These are phyloP conservation scores for Amblyornis subalaris DNA, from an alignment of 2,113 vertebrate genomes.

Conservation along the genomic window DNA sequence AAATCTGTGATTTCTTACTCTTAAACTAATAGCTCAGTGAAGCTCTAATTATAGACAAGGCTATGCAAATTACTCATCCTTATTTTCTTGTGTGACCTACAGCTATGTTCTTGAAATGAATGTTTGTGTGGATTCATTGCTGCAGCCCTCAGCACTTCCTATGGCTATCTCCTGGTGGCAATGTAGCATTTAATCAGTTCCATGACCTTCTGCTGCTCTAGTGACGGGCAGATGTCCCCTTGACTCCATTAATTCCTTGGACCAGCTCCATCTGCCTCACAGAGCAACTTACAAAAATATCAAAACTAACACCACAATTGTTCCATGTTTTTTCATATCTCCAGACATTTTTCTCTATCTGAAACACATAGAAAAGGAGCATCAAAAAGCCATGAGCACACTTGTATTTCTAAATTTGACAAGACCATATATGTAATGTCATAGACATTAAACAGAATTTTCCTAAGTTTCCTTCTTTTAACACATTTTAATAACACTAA, in stretches of 20 bases:
- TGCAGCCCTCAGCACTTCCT: slow-evolving; percentile 39
- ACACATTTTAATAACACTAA: neutral
- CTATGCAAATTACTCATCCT: neutral
- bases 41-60: neutral
- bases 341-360: neutral
- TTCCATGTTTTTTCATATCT: neutral
- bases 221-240: neutral
- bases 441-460: neutral
- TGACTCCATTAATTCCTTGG: neutral
- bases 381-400: neutral
- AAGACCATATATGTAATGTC: neutral
- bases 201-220: neutral
- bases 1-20: neutral
- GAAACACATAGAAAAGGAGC: neutral
- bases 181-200: neutral
- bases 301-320: neutral
- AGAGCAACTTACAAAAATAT: neutral
- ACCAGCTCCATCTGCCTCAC: neutral
- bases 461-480: neutral
- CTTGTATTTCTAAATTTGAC: neutral
- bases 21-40: neutral
- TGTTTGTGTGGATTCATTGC: neutral
- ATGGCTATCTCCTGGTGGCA: neutral
- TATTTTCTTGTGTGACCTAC: neutral
- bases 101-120: neutral